Percentiles rank a stretch among this genome's conserved stretches.
Evolutionary conservation across 2,888 invertebrate genomes (phyloP).

Genomic region (Melieria crassipennis): DNA sequence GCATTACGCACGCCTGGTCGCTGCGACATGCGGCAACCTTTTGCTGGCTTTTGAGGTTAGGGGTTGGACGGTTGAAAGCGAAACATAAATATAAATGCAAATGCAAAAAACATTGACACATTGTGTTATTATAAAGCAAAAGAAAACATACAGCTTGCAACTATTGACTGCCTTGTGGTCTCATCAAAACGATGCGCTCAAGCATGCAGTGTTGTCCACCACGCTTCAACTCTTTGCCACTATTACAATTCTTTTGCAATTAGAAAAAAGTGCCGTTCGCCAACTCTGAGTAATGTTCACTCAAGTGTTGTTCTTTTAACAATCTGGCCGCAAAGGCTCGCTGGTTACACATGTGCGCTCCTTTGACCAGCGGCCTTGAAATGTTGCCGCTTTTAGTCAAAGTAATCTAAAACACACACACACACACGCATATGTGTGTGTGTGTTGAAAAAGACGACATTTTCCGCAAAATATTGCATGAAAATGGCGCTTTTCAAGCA

Average conservation of each 20-base stretch:
- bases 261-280: no score
- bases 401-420: constrained; percentile 7
- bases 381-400: constrained; percentile 16
- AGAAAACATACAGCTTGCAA: no score
- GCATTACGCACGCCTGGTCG: neutral
- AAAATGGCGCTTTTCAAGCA: neutral
- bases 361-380: constrained; percentile 34
- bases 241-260: no score
- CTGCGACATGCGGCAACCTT: neutral
- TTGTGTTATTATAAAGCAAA: no score
- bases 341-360: neutral
- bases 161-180: no score
- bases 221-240: no score
- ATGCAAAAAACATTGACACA: neutral
- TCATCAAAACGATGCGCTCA: no score
- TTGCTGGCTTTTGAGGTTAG: neutral
- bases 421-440: constrained; percentile 2
- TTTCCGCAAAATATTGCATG: constrained; percentile 23
- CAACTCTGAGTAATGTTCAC: constrained; percentile 20
- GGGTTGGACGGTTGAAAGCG: neutral
- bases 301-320: constrained; percentile 47
- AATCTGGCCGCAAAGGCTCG: constrained; percentile 32
- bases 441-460: constrained; percentile 15
- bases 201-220: no score
- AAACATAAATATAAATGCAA: neutral